phyloP scores from a whole-genome alignment of 23 tunicate species.

The Botrylloides violaceus region DNA sequence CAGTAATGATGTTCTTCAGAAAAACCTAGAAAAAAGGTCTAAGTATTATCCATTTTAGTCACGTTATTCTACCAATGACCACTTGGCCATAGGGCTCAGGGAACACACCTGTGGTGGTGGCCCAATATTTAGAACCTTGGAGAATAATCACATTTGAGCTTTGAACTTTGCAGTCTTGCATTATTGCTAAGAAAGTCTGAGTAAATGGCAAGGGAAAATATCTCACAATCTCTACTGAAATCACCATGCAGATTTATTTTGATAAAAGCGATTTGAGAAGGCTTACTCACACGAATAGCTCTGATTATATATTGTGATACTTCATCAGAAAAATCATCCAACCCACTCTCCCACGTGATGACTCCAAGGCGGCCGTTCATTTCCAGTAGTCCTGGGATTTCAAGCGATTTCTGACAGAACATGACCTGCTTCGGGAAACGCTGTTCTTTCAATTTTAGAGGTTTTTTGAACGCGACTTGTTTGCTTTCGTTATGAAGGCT shows the following conservation, averaged over 20 bases:
- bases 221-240: no score
- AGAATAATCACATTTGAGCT: no score
- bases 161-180: no score
- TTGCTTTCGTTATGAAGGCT: neutral
- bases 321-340: conserved; percentile 64
- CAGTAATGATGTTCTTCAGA: conserved; percentile 51
- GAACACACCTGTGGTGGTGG: no score
- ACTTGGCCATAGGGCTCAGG: no score
- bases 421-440: neutral
- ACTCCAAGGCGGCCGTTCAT: conserved; percentile 50
- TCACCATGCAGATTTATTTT: no score
- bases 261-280: no score
- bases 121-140: no score
- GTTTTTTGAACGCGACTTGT: neutral
- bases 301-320: conserved; percentile 26
- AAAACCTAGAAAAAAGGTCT: conserved; percentile 46
- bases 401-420: conserved; percentile 34
- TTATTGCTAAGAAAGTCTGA: no score
- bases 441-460: neutral
- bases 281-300: conserved; percentile 66
- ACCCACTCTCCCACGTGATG: conserved; percentile 71
- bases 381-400: conserved; percentile 43
- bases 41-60: no score
- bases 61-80: no score
- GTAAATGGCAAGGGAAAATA: no score